Percentiles rank a stretch among this genome's conserved stretches.
Conservation (phyloP, 35 echinoderm and acorn worm species). For the Heliocidaris tuberculata region DNA sequence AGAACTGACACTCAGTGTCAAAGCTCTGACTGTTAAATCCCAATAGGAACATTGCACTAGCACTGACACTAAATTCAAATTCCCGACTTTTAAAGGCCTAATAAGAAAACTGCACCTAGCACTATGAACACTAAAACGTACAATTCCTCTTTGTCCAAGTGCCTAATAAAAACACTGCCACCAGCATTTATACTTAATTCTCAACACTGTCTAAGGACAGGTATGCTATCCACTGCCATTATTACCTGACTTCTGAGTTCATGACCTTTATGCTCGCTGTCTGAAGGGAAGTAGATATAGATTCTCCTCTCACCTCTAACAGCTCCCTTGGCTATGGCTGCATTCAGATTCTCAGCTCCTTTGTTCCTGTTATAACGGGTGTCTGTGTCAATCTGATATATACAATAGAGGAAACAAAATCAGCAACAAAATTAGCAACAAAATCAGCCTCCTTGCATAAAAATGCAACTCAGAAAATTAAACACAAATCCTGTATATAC, state of each 20-base stretch:
- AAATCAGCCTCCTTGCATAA: neutral
- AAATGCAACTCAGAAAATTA: neutral
- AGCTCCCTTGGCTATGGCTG: neutral
- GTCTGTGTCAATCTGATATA: neutral
- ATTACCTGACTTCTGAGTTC: conserved; percentile 24
- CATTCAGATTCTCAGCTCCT: neutral
- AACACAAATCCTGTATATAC: neutral
- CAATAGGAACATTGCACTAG: neutral
- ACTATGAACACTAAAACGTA: no score
- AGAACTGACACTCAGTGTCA: no score
- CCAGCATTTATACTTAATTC: no score
- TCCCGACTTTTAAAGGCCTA: no score
- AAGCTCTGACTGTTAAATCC: no score
- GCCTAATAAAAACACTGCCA: no score
- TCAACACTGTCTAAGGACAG: no score
- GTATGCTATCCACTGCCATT: no score
- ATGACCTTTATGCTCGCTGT: conserved; percentile 35
- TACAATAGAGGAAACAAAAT: neutral
- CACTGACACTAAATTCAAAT: no score
- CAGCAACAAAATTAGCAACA: neutral
- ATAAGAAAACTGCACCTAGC: no score
- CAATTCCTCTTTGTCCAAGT: no score
- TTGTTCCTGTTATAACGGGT: conserved; percentile 40
- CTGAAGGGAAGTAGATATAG: conserved; percentile 32
- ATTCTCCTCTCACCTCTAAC: conserved; percentile 24